phyloP scores from a whole-genome alignment of 2,888 invertebrate species.

The Callimorpha dominula region DNA sequence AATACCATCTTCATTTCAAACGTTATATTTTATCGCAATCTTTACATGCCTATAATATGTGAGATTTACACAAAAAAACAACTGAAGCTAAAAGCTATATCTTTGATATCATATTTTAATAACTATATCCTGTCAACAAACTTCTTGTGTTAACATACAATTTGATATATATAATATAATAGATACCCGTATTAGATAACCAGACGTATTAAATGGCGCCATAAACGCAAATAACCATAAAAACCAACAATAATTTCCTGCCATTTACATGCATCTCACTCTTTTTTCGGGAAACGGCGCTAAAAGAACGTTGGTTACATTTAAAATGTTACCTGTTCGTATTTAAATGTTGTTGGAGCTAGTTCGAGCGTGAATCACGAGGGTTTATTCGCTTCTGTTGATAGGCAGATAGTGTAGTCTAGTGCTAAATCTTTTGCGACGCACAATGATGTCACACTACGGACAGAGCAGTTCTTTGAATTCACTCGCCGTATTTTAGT shows the following conservation, averaged over 20 bases:
- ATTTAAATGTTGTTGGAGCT: constrained; percentile 7
- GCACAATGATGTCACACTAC: constrained; percentile 73
- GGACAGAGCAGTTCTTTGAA: constrained; percentile 63
- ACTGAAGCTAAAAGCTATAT: background rate
- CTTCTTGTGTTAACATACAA: background rate
- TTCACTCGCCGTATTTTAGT: constrained; percentile 67
- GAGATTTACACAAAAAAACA: too few species aligned
- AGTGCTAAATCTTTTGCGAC: constrained; percentile 66
- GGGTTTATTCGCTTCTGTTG: constrained; percentile 33
- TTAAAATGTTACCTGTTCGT: constrained; percentile 15
- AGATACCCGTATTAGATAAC: background rate
- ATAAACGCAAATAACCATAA: constrained; percentile 6
- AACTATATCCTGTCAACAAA: background rate
- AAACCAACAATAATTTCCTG: constrained; percentile 17
- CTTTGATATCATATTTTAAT: background rate
- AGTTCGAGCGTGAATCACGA: constrained; percentile 36
- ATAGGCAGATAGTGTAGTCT: constrained; percentile 50
- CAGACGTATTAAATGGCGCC: constrained; percentile 14
- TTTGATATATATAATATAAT: background rate
- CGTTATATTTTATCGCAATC: too few species aligned
- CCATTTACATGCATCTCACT: constrained; percentile 21
- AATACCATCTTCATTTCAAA: too few species aligned
- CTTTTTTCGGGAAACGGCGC: constrained; percentile 22
- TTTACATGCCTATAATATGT: too few species aligned
- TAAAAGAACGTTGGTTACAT: constrained; percentile 10